phyloP scores from a whole-genome alignment of 1,140 invertebrate genomes.

The Callitettix versicolor region DNA sequence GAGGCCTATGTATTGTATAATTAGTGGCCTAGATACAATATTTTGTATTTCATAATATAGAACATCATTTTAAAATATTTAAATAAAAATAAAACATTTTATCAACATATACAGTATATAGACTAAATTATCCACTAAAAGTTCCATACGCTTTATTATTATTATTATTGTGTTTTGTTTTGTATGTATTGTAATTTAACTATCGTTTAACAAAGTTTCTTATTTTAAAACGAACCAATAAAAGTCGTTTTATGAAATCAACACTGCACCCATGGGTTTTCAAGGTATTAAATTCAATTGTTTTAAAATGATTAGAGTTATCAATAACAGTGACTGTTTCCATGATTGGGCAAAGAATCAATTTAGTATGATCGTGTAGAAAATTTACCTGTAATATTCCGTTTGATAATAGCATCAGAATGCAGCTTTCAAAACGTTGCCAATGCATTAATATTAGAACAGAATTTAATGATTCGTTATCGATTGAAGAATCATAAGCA shows the following conservation, averaged over 20 bases:
- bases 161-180: too few relatives aligned
- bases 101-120: too few relatives aligned
- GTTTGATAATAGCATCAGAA: conserved; percentile 9
- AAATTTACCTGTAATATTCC: conserved; percentile 17
- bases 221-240: neutral
- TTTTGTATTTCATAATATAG: too few relatives aligned
- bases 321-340: conserved; percentile 13
- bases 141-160: too few relatives aligned
- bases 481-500: neutral
- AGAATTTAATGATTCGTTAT: neutral
- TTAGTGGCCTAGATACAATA: too few relatives aligned
- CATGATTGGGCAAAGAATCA: conserved; percentile 8
- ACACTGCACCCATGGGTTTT: conserved; percentile 13
- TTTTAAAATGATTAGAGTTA: neutral
- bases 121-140: too few relatives aligned
- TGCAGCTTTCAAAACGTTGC: neutral
- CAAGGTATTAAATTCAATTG: conserved; percentile 4
- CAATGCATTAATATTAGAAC: neutral
- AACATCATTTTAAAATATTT: too few relatives aligned
- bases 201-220: too few relatives aligned
- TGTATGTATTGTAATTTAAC: too few relatives aligned
- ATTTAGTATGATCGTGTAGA: conserved; percentile 8
- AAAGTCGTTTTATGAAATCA: neutral
- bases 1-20: too few relatives aligned
- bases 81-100: too few relatives aligned